Evolutionary conservation across 2,113 vertebrate species (phyloP).

Genomic region (Serilophus lunatus): DNA sequence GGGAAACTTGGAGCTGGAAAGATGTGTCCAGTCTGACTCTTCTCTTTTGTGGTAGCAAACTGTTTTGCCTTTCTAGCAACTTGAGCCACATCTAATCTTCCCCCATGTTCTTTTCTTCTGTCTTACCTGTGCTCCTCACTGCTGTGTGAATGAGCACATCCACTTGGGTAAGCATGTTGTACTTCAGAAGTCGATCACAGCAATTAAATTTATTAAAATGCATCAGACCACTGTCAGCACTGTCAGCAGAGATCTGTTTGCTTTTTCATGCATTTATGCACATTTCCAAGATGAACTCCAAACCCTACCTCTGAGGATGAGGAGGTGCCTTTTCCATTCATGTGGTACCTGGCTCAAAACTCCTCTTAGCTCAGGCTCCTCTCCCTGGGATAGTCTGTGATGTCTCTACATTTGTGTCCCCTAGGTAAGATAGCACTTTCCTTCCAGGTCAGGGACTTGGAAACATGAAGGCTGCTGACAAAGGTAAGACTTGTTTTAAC

Average conservation of each 20-base stretch:
- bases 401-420: background rate
- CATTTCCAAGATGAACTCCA: background rate
- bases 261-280: fast-evolving
- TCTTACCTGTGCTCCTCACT: background rate
- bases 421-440: background rate
- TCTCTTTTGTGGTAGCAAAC: background rate
- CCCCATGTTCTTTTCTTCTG: background rate
- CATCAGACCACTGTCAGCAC: background rate
- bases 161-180: background rate
- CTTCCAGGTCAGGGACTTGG: background rate
- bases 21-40: background rate
- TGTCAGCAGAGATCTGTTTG: background rate
- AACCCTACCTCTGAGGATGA: background rate
- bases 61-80: background rate
- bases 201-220: background rate
- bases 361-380: background rate
- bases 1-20: background rate
- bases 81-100: background rate
- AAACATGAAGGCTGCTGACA: background rate
- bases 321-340: background rate
- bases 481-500: background rate
- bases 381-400: background rate
- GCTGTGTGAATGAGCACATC: background rate
- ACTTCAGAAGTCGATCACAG: background rate
- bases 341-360: background rate